A percentile compares a stretch with the other conserved stretches of the same genome.
Evolutionary conservation across 2,113 vertebrate species (phyloP).

Genomic region (Tragelaphus imberbis): DNA sequence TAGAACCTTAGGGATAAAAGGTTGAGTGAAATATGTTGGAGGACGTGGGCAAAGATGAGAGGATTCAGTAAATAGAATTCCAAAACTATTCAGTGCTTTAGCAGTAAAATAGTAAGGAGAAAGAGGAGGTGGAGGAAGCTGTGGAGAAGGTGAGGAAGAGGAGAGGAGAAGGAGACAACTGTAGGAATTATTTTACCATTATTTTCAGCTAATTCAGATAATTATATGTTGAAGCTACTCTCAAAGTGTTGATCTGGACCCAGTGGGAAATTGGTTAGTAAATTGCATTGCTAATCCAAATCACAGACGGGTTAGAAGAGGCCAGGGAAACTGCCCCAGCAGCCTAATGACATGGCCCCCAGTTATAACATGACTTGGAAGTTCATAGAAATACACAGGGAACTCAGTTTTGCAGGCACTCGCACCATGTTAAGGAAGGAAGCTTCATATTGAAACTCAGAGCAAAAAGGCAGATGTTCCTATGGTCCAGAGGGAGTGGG

Average conservation of each 20-base stretch:
- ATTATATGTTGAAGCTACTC: constrained; percentile 73
- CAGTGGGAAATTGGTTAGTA: constrained; percentile 63
- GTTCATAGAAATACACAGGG: constrained; percentile 61
- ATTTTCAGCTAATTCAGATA: constrained; percentile 70
- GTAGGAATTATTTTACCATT: neutral
- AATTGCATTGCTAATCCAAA: constrained; percentile 48
- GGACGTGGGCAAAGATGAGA: neutral
- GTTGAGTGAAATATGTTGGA: neutral
- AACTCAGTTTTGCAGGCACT: neutral
- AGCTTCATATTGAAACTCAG: constrained; percentile 64
- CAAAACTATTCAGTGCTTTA: neutral
- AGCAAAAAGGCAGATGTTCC: neutral
- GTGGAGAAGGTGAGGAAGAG: neutral
- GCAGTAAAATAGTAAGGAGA: neutral
- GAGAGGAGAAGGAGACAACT: neutral
- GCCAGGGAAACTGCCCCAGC: constrained; percentile 36
- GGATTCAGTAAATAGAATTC: neutral
- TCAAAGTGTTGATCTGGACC: constrained; percentile 67
- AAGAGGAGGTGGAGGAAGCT: neutral
- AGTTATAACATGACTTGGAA: constrained; percentile 47
- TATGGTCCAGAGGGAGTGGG: neutral
- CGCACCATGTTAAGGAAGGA: neutral
- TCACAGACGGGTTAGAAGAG: constrained; percentile 25
- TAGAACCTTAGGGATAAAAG: neutral
- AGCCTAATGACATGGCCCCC: constrained; percentile 29